These are phyloP conservation scores for Crocodylus rhombifer DNA, from an alignment of 2,797 vertebrate genomes.

Conservation along the genomic window DNA sequence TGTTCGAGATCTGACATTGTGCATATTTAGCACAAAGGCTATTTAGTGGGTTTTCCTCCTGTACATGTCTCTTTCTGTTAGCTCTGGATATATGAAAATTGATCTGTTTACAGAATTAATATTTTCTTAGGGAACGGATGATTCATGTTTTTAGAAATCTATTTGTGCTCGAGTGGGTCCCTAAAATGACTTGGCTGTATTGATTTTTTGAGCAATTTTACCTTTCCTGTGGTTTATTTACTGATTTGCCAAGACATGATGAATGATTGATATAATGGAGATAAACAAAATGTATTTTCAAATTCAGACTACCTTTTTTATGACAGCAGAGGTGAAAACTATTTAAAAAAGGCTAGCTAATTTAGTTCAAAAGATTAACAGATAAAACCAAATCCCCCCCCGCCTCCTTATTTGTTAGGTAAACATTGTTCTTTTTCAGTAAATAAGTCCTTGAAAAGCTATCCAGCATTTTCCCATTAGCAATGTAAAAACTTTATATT, in stretches of 20 bases:
- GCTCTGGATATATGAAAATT: background rate
- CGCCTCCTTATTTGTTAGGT: background rate
- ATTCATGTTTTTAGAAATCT: slow-evolving; percentile 25
- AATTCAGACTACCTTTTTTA: slow-evolving; percentile 32
- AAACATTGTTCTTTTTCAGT: background rate
- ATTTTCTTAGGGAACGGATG: background rate
- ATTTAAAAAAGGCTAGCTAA: slow-evolving; percentile 29
- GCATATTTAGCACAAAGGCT: background rate
- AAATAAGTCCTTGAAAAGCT: background rate
- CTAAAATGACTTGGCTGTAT: background rate
- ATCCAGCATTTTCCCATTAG: background rate
- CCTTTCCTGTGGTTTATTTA: slow-evolving; percentile 36
- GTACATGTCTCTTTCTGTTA: background rate
- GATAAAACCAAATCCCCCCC: background rate
- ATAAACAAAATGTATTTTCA: slow-evolving; percentile 63
- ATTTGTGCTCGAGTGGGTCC: background rate
- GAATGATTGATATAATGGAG: slow-evolving; percentile 53
- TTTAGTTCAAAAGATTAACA: slow-evolving; percentile 10
- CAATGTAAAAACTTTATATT: background rate
- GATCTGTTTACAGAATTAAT: slow-evolving; percentile 20
- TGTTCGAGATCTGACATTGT: background rate
- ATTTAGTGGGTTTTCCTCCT: background rate
- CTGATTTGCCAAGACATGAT: slow-evolving; percentile 56
- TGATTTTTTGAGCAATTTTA: slow-evolving; percentile 53
- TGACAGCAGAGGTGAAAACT: slow-evolving; percentile 16